Percentiles rank a stretch among this genome's conserved stretches.
Evolutionary conservation across 2,888 invertebrate species (phyloP).

Genomic region (Andricus quercusramuli): DNA sequence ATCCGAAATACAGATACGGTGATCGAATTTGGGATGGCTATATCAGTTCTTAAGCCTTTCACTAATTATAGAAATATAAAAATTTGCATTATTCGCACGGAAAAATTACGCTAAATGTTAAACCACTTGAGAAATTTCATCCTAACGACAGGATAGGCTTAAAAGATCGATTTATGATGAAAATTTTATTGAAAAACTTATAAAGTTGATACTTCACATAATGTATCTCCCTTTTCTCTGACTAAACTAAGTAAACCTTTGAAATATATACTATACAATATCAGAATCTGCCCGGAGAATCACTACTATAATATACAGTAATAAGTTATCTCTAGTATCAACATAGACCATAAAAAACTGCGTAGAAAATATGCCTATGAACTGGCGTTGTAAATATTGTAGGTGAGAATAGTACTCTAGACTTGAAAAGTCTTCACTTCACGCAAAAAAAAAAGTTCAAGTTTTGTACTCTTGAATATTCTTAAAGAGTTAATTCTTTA

Average conservation of each 20-base stretch:
- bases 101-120: no score
- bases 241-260: not conserved
- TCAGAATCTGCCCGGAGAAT: not conserved
- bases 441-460: not conserved
- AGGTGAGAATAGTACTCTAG: not conserved
- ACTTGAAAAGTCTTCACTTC: not conserved
- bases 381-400: not conserved
- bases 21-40: no score
- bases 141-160: not conserved
- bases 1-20: no score
- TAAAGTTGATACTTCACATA: slow-evolving; percentile 17
- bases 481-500: no score
- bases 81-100: no score
- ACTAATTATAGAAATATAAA: no score
- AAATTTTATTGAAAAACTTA: slow-evolving; percentile 27
- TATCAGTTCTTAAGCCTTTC: no score
- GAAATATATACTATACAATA: not conserved
- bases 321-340: not conserved
- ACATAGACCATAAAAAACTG: not conserved
- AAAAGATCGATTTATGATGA: not conserved
- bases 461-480: not conserved
- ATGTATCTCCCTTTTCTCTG: not conserved
- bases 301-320: not conserved
- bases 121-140: not conserved
- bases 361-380: slow-evolving; percentile 5